These are phyloP conservation scores for Heliconius congener DNA, from an alignment of 1,140 invertebrate species.

Conservation along the genomic window DNA sequence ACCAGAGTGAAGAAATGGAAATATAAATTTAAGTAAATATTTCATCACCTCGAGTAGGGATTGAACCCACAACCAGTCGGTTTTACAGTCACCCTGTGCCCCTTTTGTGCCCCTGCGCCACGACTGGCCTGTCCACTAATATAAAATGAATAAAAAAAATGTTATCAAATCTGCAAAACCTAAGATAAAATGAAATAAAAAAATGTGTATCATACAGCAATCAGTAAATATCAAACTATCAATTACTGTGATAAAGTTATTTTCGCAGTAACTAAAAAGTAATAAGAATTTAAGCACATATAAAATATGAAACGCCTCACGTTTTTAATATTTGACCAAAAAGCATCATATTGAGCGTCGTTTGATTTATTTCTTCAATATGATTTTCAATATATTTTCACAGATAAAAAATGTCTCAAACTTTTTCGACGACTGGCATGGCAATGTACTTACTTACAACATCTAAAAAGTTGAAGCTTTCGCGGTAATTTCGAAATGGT, in stretches of 20 bases:
- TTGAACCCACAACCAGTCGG: too few relatives aligned
- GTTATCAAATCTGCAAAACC: not conserved
- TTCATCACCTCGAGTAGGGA: too few relatives aligned
- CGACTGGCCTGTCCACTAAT: too few relatives aligned
- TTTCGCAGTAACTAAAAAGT: not conserved
- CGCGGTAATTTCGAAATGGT: constrained; percentile 18
- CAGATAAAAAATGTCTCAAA: constrained; percentile 31
- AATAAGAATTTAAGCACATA: constrained; percentile 4
- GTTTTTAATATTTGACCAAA: constrained; percentile 32
- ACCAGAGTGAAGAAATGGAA: too few relatives aligned
- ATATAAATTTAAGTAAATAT: too few relatives aligned
- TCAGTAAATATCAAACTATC: not conserved
- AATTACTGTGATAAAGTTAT: not conserved
- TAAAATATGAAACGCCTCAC: constrained; percentile 24
- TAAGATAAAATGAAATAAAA: not conserved
- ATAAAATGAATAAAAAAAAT: too few relatives aligned
- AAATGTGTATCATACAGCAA: not conserved
- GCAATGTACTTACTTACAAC: constrained; percentile 10
- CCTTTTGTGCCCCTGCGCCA: too few relatives aligned
- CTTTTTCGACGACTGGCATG: constrained; percentile 18
- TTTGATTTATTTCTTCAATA: constrained; percentile 33
- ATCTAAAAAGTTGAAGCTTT: constrained; percentile 17
- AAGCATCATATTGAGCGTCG: constrained; percentile 23
- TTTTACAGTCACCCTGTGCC: too few relatives aligned
- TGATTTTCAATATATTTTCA: constrained; percentile 35